phyloP scores from a whole-genome alignment of 2,888 invertebrate genomes.

The Pachycephus smyrnensis region DNA sequence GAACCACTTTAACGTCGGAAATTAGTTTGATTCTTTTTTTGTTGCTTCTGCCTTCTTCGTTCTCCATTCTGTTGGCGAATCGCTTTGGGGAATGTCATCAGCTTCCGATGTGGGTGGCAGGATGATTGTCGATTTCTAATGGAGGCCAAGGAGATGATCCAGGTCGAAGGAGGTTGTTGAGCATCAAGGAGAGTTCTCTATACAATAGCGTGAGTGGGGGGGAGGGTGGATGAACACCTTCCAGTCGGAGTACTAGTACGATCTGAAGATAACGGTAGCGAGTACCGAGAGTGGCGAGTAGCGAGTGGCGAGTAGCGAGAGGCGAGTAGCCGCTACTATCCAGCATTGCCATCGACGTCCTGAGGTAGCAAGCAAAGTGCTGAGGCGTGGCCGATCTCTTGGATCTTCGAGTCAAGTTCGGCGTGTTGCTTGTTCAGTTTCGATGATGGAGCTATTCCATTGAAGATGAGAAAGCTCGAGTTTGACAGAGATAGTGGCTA shows the following conservation, averaged over 20 bases:
- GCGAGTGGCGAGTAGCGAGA: too few relatives aligned
- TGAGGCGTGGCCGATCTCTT: slow-evolving; percentile 64
- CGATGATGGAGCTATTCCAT: not conserved
- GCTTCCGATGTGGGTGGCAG: slow-evolving; percentile 9
- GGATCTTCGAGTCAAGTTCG: slow-evolving; percentile 33
- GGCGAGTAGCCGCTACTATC: not conserved
- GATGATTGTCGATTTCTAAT: slow-evolving; percentile 1
- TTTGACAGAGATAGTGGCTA: too few relatives aligned
- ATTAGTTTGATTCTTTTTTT: slow-evolving; percentile 6
- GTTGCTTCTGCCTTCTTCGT: not conserved
- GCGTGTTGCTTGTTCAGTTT: not conserved
- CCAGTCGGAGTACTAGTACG: too few relatives aligned
- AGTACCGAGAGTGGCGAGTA: too few relatives aligned
- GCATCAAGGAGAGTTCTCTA: too few relatives aligned
- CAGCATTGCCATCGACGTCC: slow-evolving; percentile 15
- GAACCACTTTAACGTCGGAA: slow-evolving; percentile 31
- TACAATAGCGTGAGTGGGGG: too few relatives aligned
- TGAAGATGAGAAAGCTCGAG: too few relatives aligned
- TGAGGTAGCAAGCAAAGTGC: slow-evolving; percentile 58
- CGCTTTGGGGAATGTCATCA: slow-evolving; percentile 1
- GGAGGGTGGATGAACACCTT: too few relatives aligned
- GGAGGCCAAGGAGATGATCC: too few relatives aligned
- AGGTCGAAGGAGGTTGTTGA: too few relatives aligned
- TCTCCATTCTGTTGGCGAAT: not conserved
- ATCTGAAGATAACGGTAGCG: too few relatives aligned